A percentile compares a stretch with the other conserved stretches of the same genome.
phyloP scores from a whole-genome alignment of 2,113 vertebrate genomes.

The Callospermophilus lateralis region DNA sequence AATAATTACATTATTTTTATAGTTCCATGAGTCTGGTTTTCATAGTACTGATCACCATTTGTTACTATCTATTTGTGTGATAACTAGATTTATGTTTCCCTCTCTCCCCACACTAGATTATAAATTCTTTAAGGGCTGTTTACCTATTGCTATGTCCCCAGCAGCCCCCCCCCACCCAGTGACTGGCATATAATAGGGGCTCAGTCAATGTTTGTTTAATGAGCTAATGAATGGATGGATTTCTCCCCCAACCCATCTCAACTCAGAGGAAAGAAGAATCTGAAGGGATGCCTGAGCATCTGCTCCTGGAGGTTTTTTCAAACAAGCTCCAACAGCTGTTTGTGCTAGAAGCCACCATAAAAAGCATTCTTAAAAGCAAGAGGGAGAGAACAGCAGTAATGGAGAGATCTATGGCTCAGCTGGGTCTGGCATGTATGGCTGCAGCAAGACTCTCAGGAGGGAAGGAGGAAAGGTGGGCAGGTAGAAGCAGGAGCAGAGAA shows the following conservation, averaged over 20 bases:
- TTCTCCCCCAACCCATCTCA: not conserved
- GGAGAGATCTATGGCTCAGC: conserved; percentile 75
- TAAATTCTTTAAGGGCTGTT: not conserved
- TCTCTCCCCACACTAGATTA: not conserved
- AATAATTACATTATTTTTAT: not conserved
- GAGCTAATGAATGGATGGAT: conserved; percentile 48
- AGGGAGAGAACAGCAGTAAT: conserved; percentile 78
- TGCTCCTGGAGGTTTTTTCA: conserved; percentile 80
- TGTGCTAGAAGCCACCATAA: conserved; percentile 85
- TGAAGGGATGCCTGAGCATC: conserved; percentile 82
- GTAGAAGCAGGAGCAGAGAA: not conserved
- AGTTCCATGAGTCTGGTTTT: not conserved
- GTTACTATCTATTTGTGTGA: not conserved
- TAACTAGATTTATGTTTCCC: not conserved
- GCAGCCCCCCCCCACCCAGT: not conserved
- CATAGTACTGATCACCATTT: not conserved
- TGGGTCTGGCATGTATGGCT: conserved; percentile 55
- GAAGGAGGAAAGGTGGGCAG: not conserved
- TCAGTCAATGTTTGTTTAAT: conserved; percentile 56
- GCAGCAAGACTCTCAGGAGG: not conserved
- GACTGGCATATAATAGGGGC: not conserved
- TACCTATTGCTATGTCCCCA: not conserved
- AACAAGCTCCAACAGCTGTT: conserved; percentile 84
- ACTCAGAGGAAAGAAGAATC: conserved; percentile 46
- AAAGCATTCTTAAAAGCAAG: conserved; percentile 86